These are phyloP conservation scores for Chiloscyllium plagiosum DNA, from an alignment of 2,113 vertebrate genomes.

Conservation along the genomic window DNA sequence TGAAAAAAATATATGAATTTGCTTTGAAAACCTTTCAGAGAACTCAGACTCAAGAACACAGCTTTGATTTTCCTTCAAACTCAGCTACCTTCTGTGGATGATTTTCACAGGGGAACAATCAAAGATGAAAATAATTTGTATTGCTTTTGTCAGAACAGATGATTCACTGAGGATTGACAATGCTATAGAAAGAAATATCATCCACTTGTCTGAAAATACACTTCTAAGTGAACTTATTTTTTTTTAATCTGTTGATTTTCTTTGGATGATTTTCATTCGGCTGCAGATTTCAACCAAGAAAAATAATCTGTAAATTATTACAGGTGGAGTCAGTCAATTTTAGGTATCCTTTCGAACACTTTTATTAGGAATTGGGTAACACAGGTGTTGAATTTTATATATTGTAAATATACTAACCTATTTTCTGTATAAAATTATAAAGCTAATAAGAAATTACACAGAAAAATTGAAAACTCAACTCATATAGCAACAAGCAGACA, in stretches of 20 bases:
- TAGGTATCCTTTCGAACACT: background rate
- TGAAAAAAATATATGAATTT: conserved; percentile 24
- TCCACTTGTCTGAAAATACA: too few species aligned
- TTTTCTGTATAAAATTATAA: background rate
- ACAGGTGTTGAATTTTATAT: background rate
- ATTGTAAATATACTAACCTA: background rate
- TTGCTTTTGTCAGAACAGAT: conserved; percentile 6
- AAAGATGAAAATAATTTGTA: conserved; percentile 35
- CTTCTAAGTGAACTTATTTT: too few species aligned
- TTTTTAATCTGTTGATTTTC: background rate
- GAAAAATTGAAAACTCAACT: conserved; percentile 14
- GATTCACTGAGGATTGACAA: conserved; percentile 6
- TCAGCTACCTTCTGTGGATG: background rate
- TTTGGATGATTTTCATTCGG: background rate
- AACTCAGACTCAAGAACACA: background rate
- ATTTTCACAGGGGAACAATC: conserved; percentile 11
- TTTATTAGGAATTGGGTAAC: background rate
- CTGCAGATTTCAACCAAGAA: background rate
- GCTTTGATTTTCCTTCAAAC: conserved; percentile 30
- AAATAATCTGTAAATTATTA: background rate
- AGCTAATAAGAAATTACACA: background rate
- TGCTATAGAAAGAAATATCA: background rate
- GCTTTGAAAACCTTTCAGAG: conserved; percentile 17
- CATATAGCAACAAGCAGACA: conserved; percentile 10
- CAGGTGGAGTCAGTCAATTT: background rate